These are phyloP conservation scores for Alces alces DNA, from an alignment of 2,113 vertebrate species.

Conservation along the genomic window DNA sequence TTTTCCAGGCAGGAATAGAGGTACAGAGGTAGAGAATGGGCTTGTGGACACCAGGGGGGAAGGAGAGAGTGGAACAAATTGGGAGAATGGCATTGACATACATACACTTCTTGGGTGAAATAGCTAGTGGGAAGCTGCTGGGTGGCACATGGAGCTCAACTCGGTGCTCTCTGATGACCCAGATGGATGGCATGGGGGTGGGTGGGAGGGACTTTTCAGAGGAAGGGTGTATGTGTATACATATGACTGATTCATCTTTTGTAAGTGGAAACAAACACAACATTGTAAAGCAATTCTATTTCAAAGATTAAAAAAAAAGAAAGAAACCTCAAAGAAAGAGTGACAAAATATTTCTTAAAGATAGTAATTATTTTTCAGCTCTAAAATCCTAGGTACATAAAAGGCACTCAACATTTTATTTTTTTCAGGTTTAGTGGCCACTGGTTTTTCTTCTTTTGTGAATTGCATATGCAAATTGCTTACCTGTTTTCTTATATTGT, in stretches of 20 bases:
- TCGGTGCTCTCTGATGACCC: neutral
- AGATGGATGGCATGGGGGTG: neutral
- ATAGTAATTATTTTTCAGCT: conserved; percentile 7
- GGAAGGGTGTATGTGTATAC: neutral
- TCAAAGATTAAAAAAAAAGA: neutral
- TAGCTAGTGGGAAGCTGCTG: neutral
- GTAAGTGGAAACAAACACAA: neutral
- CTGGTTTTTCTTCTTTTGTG: conserved; percentile 15
- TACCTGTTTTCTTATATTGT: neutral
- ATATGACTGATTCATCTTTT: neutral
- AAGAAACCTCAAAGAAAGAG: neutral
- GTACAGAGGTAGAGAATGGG: neutral
- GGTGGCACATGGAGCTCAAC: neutral
- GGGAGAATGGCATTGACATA: neutral
- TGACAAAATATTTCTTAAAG: neutral
- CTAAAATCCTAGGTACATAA: neutral
- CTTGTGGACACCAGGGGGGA: neutral
- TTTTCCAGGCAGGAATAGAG: neutral
- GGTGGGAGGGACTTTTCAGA: neutral
- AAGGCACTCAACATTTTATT: neutral
- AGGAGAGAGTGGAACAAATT: neutral
- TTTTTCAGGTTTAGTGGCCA: neutral
- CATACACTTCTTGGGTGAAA: neutral
- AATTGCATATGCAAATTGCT: neutral
- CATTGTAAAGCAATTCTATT: neutral